Conservation (phyloP, 2,113 vertebrate genomes). For the Siphamia tubifer region DNA sequence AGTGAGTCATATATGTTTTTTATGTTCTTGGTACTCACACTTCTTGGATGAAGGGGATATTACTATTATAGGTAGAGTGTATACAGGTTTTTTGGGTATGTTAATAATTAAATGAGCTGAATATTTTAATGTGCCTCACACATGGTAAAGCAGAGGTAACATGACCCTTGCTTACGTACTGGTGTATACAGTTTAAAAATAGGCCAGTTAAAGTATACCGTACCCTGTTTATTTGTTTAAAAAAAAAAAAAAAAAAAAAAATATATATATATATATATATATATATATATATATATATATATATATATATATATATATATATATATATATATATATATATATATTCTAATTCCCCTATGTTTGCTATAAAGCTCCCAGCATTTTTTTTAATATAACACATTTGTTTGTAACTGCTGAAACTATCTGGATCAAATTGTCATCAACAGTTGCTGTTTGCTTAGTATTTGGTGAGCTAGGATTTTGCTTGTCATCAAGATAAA, state of each 20-base stretch:
- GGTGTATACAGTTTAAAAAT: neutral
- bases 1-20: neutral
- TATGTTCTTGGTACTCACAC: neutral
- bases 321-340: too few relatives aligned
- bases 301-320: too few relatives aligned
- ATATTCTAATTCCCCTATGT: neutral
- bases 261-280: too few relatives aligned
- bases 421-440: conserved; percentile 38
- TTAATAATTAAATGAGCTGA: neutral
- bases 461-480: conserved; percentile 30
- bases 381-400: neutral
- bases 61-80: neutral
- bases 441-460: conserved; percentile 19
- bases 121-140: neutral
- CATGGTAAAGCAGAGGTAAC: neutral
- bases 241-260: too few relatives aligned
- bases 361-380: neutral
- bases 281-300: too few relatives aligned
- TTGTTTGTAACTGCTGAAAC: conserved; percentile 28
- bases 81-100: neutral
- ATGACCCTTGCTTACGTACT: neutral
- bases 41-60: neutral
- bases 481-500: conserved; percentile 32
- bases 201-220: neutral
- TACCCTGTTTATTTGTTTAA: neutral